Conservation (phyloP, 2,113 vertebrate genomes). For the Glaucomys volans region DNA sequence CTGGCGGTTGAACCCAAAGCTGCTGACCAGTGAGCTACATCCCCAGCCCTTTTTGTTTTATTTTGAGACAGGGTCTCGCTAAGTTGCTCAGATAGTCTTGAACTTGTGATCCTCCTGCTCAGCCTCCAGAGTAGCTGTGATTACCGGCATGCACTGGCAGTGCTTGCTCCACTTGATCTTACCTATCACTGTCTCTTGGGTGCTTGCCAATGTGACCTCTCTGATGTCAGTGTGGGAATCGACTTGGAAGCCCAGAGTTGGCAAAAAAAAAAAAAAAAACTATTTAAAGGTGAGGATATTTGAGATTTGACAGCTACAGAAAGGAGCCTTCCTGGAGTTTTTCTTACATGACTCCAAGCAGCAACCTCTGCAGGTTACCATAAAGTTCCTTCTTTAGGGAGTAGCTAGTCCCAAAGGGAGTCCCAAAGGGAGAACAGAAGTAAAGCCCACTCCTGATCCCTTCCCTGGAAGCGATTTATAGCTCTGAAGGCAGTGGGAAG, state of each 20-base stretch:
- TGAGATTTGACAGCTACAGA: not conserved
- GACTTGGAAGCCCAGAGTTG: not conserved
- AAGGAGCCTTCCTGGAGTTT: not conserved
- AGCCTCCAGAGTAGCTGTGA: too few species aligned
- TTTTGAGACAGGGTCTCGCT: not conserved
- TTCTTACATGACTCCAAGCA: not conserved
- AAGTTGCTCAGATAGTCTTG: not conserved
- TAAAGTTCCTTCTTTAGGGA: not conserved
- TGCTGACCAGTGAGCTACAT: not conserved
- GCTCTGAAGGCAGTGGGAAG: not conserved
- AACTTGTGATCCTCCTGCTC: too few species aligned
- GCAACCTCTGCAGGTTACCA: not conserved
- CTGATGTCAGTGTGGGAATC: not conserved
- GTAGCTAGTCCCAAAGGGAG: not conserved
- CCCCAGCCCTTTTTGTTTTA: not conserved
- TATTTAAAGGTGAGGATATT: constrained; percentile 1
- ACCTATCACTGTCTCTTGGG: not conserved
- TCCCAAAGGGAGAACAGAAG: not conserved
- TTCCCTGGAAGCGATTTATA: not conserved
- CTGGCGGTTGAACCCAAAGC: not conserved
- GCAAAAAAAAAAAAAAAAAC: not conserved
- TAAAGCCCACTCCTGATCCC: not conserved
- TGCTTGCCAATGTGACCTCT: not conserved
- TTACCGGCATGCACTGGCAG: too few species aligned
- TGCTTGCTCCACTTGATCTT: not conserved